Evolutionary conservation across 2,797 vertebrate species (phyloP).

Genomic region (Premnoplex brunnescens): DNA sequence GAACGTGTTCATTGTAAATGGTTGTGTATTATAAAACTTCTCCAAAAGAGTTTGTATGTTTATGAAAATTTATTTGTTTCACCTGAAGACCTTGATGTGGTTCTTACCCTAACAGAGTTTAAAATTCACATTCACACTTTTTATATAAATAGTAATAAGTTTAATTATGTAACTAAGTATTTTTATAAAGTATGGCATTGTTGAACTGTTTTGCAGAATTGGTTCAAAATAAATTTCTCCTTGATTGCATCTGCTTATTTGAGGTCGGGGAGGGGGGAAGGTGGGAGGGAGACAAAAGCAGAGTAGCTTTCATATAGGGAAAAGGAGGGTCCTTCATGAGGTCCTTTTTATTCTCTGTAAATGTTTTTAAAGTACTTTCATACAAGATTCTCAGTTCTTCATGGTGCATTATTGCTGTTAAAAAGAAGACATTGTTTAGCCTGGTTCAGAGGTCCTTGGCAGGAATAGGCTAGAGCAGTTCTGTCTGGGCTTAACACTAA

Average conservation of each 20-base stretch:
- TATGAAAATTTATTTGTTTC: slow-evolving; percentile 73
- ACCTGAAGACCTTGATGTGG: slow-evolving; percentile 70
- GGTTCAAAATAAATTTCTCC: slow-evolving; percentile 76
- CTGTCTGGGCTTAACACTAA: neutral
- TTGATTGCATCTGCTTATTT: slow-evolving; percentile 70
- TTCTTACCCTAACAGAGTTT: slow-evolving; percentile 73
- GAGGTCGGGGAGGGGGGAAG: neutral
- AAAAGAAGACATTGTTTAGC: neutral
- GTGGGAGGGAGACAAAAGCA: neutral
- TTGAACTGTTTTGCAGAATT: slow-evolving; percentile 77
- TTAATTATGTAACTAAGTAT: slow-evolving; percentile 77
- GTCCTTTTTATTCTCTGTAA: neutral
- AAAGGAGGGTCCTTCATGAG: neutral
- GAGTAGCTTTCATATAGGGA: neutral
- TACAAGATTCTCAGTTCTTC: neutral
- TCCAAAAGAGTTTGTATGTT: slow-evolving; percentile 76
- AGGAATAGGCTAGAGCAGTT: neutral
- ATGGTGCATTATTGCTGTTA: neutral
- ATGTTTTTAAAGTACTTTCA: neutral
- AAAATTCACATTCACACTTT: slow-evolving; percentile 74
- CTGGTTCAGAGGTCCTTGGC: neutral
- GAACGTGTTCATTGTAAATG: slow-evolving; percentile 76
- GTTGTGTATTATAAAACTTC: slow-evolving; percentile 78
- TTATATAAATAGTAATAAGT: slow-evolving; percentile 73
- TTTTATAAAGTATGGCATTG: slow-evolving; percentile 79